Conservation (phyloP, 1,140 invertebrate species). For the Drosophila virilis region DNA sequence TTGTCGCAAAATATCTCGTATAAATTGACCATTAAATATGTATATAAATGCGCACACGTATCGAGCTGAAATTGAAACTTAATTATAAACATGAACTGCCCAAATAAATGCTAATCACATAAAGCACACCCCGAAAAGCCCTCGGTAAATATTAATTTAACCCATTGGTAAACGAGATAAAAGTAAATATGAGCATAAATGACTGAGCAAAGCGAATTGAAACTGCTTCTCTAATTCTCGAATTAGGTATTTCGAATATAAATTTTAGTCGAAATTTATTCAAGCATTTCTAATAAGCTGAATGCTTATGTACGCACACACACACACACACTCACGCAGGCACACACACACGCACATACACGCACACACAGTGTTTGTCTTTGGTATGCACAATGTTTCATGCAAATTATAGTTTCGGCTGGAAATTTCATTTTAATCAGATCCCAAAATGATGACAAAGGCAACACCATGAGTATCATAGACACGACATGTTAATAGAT, state of each 20-base stretch:
- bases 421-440: conserved; percentile 64
- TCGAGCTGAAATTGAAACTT: conserved; percentile 10
- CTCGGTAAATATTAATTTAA: conserved; percentile 30
- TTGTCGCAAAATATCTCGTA: conserved; percentile 3
- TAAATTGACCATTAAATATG: conserved; percentile 23
- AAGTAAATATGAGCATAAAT: conserved; percentile 37
- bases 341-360: conserved; percentile 9
- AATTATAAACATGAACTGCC: conserved; percentile 37
- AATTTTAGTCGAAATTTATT: conserved; percentile 69
- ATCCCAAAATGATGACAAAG: conserved; percentile 32
- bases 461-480: conserved; percentile 3
- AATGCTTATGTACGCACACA: conserved; percentile 19
- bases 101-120: conserved; percentile 35
- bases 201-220: conserved; percentile 55
- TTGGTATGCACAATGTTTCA: conserved; percentile 17
- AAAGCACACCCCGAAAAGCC: background rate
- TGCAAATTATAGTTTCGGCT: conserved; percentile 60
- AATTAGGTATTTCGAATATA: conserved; percentile 56
- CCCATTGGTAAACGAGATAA: conserved; percentile 29
- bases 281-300: conserved; percentile 66
- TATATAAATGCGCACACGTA: background rate
- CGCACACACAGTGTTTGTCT: conserved; percentile 21
- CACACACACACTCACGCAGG: background rate
- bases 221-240: conserved; percentile 37
- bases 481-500: conserved; percentile 55